phyloP scores from a whole-genome alignment of 2,113 vertebrate genomes.

The Oncorhynchus tshawytscha region DNA sequence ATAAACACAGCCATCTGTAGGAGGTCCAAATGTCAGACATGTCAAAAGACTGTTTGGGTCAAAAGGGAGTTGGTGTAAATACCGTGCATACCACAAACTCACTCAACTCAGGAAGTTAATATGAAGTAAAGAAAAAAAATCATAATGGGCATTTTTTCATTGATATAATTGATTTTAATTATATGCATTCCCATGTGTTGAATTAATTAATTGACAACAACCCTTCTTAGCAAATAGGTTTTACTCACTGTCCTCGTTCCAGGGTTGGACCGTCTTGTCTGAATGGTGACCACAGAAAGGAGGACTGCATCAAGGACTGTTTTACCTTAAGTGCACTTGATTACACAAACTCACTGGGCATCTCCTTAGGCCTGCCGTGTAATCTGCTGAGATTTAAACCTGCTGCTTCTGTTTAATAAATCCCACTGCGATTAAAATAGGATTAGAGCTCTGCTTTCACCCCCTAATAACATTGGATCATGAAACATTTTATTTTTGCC shows the following conservation, averaged over 20 bases:
- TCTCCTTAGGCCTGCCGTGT: conserved; percentile 65
- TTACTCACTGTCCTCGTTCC: no score
- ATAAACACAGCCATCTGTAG: background rate
- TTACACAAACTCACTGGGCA: conserved; percentile 51
- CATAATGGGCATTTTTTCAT: no score
- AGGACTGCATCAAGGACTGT: conserved; percentile 31
- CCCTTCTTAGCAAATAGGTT: no score
- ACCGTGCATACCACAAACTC: no score
- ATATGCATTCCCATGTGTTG: no score
- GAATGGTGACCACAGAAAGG: conserved; percentile 32
- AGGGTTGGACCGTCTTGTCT: background rate
- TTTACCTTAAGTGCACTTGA: conserved; percentile 67
- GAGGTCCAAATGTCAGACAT: no score
- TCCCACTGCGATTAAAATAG: conserved; percentile 73
- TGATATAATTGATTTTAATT: no score
- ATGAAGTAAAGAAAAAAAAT: no score
- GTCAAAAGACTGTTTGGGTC: no score
- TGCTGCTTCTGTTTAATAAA: conserved; percentile 77
- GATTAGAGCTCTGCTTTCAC: conserved; percentile 67
- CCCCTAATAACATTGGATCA: conserved; percentile 59
- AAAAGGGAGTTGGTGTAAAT: no score
- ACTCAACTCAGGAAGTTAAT: no score
- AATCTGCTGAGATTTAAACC: conserved; percentile 77
- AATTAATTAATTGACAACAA: no score
- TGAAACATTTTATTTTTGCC: conserved; percentile 37